Percentiles rank a stretch among this genome's conserved stretches.
Evolutionary conservation across 2,113 vertebrate species (phyloP).

Genomic region (Onychostruthus taczanowskii): DNA sequence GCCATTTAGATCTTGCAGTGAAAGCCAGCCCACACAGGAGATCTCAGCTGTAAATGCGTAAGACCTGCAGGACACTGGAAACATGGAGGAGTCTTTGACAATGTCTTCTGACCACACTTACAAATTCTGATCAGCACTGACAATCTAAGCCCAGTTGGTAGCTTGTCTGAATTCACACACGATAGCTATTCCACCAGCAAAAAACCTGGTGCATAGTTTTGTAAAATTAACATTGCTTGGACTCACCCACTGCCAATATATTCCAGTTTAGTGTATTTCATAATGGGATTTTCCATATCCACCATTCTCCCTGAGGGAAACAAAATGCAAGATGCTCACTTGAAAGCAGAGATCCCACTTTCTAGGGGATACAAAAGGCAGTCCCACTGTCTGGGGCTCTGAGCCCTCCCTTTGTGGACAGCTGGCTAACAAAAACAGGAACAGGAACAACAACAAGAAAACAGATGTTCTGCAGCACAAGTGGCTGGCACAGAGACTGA

Average conservation of each 20-base stretch:
- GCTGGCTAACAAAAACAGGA: background rate
- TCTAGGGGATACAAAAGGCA: background rate
- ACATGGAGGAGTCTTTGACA: too few relatives aligned
- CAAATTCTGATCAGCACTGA: background rate
- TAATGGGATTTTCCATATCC: background rate
- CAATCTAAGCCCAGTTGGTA: background rate
- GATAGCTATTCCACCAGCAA: background rate
- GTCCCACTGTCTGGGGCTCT: background rate
- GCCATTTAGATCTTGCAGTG: too few relatives aligned
- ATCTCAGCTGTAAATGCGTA: too few relatives aligned
- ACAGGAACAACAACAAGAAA: background rate
- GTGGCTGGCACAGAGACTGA: background rate
- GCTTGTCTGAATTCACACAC: background rate
- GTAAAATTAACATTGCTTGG: background rate
- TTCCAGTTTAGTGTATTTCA: background rate
- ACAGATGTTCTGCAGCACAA: too few relatives aligned
- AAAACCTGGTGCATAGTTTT: background rate
- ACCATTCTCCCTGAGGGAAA: background rate
- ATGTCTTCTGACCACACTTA: too few relatives aligned
- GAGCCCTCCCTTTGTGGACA: too few relatives aligned
- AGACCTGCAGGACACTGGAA: too few relatives aligned
- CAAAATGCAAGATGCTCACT: background rate
- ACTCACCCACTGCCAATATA: background rate
- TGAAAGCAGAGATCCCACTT: background rate
- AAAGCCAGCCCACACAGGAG: too few relatives aligned